These are phyloP conservation scores for Thalassarche chlororhynchos DNA, from an alignment of 2,113 vertebrate species.

Conservation along the genomic window DNA sequence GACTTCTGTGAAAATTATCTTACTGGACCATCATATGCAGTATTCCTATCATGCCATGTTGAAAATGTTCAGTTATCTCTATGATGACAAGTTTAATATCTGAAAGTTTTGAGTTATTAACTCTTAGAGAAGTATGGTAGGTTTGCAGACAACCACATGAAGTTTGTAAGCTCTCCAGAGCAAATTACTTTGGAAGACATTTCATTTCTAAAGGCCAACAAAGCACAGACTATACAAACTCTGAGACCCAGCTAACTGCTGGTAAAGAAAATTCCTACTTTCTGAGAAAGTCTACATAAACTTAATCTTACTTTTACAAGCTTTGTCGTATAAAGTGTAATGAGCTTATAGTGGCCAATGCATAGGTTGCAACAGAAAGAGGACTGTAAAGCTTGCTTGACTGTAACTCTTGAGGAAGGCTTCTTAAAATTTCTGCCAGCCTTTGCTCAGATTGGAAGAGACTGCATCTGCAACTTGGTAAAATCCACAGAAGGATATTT, in stretches of 20 bases:
- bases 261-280: background rate
- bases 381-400: background rate
- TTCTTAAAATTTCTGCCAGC: background rate
- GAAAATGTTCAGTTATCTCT: background rate
- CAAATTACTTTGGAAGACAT: background rate
- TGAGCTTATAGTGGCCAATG: background rate
- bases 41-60: background rate
- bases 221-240: background rate
- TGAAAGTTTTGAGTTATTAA: background rate
- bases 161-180: background rate
- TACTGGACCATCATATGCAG: background rate
- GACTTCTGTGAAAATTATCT: background rate
- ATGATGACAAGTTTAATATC: background rate
- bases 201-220: background rate
- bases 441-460: background rate
- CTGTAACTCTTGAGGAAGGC: background rate
- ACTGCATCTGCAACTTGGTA: background rate
- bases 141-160: background rate
- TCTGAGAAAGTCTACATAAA: background rate
- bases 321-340: background rate
- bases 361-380: background rate
- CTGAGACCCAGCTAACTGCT: background rate
- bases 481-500: background rate
- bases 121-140: background rate
- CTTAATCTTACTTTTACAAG: background rate